Base-by-base conservation (phyloP, 2,113 vertebrate genomes). In the Phaethon lepturus region DNA sequence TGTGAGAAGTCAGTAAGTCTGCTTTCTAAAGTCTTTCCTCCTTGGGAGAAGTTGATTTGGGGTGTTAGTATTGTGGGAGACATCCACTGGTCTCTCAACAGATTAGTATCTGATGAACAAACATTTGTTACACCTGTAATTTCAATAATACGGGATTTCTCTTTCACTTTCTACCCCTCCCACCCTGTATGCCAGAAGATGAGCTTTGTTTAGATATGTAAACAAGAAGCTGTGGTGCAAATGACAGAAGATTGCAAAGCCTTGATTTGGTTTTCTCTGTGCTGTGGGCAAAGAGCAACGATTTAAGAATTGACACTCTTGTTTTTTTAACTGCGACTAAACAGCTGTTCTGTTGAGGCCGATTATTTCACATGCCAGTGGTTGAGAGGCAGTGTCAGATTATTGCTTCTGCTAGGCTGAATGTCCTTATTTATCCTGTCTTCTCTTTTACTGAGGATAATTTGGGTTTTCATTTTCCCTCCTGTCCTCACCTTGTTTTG, bases 41-140 rank as follows among this genome's bases (percentile, higher is more conserved):
- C 62, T 64, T 45, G 45, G 53, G 24, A 94, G 49, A 93, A 64
- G 24, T 75, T 40, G 44, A 45, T 94, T 95, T 82, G 29, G n/a
- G 53, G 7, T 91, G 53, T 87, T 87, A 45, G 29, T 67, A 22
- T 91, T 94, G 93, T 79, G 73, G 77, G 89, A 97, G 77, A 85
- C 52, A 85, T 90, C 45, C 49, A 23, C 66, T 82, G 47, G 58
- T 66, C 77, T 88, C 81, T 79, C 62, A 87, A 14, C 60, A 94
- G 95, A 95, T 96, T 86, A 90, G 56, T 45, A 97, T 94, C 96
- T 96, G 90, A 86, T 95, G 93, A 96, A 66, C 84, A 94, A 94
- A 87, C 77, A n/a, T n/a, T 76, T 89, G 74, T 91, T 72, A 81
- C 69, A 79, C 77, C 74, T 85, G 29, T 96, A 76, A 91, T 95